Evolutionary conservation across 1,140 invertebrate species (phyloP), one percentile per base, ranked within the genome.

Genomic region (Yoshiicerus persimilis): DNA sequence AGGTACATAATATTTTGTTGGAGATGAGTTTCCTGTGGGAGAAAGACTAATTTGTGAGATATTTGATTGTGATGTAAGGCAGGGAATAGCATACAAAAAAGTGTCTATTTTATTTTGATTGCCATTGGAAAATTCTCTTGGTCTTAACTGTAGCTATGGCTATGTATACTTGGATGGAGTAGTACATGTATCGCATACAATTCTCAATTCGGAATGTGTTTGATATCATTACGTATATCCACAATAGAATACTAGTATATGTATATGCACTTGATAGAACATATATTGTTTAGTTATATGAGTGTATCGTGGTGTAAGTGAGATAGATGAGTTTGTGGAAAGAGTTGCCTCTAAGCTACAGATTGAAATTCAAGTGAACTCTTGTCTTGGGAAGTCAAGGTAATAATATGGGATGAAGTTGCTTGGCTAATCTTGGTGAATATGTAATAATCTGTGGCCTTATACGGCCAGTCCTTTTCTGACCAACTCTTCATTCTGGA

Each of bases 401-500:
- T 80, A 80, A 80, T 80, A 80, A 80, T 80, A 80, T 80, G 75
- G 75, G 75, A 80, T 80, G 75, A 80, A 80, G 75, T 80, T 80
- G 75, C 75, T 80, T 80, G 75, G 75, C 75, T 80, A 80, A 80
- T 80, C 75, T 80, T 80, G 75, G 75, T 80, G 75, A 80, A 80
- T 80, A 80, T 80, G 75, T 80, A 80, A 80, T 80, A 80, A 80
- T 80, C 75, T 80, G 34, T 80, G 75, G 75, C 75, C 75, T 80
- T 80, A 80, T 80, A 80, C 75, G 75, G 75, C 30, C 4, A 36
- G 75, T 80, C 30, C 32, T 80, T 80, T 80, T 80, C 75, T 80
- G 75, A 80, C 75, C 75, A 80, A 80, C 75, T 38, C 30, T 80
- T 80, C 75, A 34, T 32, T 36, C 75, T 34, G 70, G 70, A 77